phyloP scores from a whole-genome alignment of 2,113 vertebrate genomes.

The Eulemur rufifrons region DNA sequence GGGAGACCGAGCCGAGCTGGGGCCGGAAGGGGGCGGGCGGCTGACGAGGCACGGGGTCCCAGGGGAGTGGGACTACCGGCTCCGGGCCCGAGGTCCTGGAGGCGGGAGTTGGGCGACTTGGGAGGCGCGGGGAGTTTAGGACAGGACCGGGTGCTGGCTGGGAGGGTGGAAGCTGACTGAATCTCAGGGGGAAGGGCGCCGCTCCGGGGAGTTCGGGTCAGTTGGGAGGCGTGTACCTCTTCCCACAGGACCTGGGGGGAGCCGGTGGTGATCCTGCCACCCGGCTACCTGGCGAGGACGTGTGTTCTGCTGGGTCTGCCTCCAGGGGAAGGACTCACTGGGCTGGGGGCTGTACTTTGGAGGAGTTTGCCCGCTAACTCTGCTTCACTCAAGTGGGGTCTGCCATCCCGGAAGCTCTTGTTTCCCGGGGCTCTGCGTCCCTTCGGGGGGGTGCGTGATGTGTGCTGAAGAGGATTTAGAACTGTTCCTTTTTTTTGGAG shows the following conservation, averaged over 20 bases:
- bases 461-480: neutral
- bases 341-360: neutral
- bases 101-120: neutral
- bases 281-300: neutral
- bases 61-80: neutral
- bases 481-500: neutral
- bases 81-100: neutral
- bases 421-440: neutral
- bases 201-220: too few species aligned
- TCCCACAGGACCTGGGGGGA: neutral
- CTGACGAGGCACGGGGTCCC: neutral
- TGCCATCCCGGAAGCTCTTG: neutral
- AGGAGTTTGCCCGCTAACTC: neutral
- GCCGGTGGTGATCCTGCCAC: neutral
- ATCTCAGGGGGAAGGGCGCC: too few species aligned
- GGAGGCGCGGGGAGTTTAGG: neutral
- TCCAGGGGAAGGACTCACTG: neutral
- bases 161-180: neutral
- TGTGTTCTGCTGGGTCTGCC: neutral
- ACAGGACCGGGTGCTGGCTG: neutral
- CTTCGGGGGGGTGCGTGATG: neutral
- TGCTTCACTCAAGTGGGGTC: neutral
- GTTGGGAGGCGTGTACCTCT: neutral
- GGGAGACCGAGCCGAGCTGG: neutral
- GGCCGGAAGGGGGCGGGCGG: constrained; percentile 64